These are phyloP conservation scores for Rhamphomyia laevipes DNA, from an alignment of 2,888 invertebrate species.

Conservation along the genomic window DNA sequence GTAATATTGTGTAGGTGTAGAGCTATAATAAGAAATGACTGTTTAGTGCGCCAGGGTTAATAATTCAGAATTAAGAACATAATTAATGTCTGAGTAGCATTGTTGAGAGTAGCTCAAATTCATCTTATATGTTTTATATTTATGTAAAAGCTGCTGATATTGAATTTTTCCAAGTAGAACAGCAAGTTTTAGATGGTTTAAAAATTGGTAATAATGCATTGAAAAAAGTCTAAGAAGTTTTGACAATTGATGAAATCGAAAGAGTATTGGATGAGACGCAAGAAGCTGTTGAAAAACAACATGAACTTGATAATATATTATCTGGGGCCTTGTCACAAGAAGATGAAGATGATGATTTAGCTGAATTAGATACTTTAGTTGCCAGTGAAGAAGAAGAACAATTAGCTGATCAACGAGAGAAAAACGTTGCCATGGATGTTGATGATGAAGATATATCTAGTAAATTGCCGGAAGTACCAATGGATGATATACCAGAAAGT, in stretches of 20 bases:
- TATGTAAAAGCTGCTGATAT: conserved; percentile 78
- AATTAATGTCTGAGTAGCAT: too few relatives aligned
- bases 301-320: conserved; percentile 75
- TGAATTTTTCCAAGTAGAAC: conserved; percentile 90
- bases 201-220: conserved; percentile 85
- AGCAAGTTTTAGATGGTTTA: conserved; percentile 81
- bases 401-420: too few relatives aligned
- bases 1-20: too few relatives aligned
- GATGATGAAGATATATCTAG: conserved; percentile 15
- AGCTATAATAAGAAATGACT: too few relatives aligned
- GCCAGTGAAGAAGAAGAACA: conserved; percentile 40
- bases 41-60: too few relatives aligned
- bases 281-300: conserved; percentile 91
- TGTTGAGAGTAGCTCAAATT: too few relatives aligned
- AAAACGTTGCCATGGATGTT: too few relatives aligned
- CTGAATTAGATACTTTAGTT: conserved; percentile 74
- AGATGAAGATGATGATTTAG: conserved; percentile 80
- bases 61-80: too few relatives aligned
- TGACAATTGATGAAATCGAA: conserved; percentile 91
- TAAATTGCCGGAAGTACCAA: conserved; percentile 25
- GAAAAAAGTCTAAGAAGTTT: conserved; percentile 78
- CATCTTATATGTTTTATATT: too few relatives aligned
- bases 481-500: conserved; percentile 15
- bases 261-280: conserved; percentile 89
- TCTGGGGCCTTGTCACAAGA: conserved; percentile 64